Conservation (phyloP, 2,888 invertebrate species). For the Dolichomitus sp. region DNA sequence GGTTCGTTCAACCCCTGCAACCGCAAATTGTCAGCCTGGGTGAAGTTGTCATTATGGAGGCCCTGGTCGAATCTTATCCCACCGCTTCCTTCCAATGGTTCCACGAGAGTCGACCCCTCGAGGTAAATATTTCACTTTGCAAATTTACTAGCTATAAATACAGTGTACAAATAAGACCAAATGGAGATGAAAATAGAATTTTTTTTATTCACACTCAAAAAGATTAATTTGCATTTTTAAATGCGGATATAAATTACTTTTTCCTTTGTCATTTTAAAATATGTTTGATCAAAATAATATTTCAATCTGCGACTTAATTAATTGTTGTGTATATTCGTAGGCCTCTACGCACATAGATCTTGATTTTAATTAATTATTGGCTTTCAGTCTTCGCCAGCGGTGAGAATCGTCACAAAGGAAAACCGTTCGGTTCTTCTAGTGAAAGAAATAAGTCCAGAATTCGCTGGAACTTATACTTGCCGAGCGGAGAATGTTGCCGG, state of each 20-base stretch:
- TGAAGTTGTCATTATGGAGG: conserved; percentile 93
- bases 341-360: neutral
- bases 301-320: too few species aligned
- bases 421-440: conserved; percentile 94
- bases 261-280: too few species aligned
- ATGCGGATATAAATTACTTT: too few species aligned
- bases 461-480: conserved; percentile 93
- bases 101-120: conserved; percentile 91
- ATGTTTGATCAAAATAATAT: too few species aligned
- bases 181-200: too few species aligned
- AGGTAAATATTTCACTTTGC: conserved; percentile 79
- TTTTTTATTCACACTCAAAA: too few species aligned
- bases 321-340: too few species aligned
- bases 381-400: conserved; percentile 89
- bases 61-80: conserved; percentile 92
- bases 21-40: conserved; percentile 91
- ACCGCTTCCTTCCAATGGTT: conserved; percentile 96
- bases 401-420: conserved; percentile 91
- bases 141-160: neutral
- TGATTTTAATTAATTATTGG: conserved; percentile 8
- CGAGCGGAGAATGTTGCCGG: conserved; percentile 96
- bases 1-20: conserved; percentile 91
- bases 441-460: conserved; percentile 90
- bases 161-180: too few species aligned
- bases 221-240: too few species aligned